phyloP scores from a whole-genome alignment of 2,797 vertebrate genomes.

The Choloepus didactylus region DNA sequence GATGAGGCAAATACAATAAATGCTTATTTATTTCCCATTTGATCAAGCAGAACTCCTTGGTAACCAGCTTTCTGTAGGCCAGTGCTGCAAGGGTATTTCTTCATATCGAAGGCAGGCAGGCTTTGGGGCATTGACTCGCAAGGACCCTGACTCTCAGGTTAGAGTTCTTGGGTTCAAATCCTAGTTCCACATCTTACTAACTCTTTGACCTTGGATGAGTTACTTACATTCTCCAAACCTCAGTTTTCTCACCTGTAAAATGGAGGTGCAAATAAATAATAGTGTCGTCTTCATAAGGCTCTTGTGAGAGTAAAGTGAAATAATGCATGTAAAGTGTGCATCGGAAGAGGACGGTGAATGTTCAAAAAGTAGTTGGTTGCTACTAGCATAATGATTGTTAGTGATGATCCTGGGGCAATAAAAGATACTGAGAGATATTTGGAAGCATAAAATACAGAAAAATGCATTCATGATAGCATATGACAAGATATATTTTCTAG shows the following conservation, averaged over 20 bases:
- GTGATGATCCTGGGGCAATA: background rate
- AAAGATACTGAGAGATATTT: conserved; percentile 27
- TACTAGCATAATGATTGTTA: background rate
- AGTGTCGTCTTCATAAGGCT: background rate
- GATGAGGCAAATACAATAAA: background rate
- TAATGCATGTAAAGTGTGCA: background rate
- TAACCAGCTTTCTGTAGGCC: background rate
- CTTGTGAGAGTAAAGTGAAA: conserved; percentile 16
- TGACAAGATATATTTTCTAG: background rate
- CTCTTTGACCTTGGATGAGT: background rate
- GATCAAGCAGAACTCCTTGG: background rate
- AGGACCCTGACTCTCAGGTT: background rate
- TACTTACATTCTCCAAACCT: background rate
- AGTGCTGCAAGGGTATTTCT: background rate
- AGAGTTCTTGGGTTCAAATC: background rate
- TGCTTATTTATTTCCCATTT: conserved; percentile 24
- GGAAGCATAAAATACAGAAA: background rate
- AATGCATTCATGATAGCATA: background rate
- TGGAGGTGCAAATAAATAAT: background rate
- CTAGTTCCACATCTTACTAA: background rate
- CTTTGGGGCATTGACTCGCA: background rate
- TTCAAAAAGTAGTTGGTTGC: background rate
- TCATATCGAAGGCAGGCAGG: background rate
- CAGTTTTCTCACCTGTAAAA: background rate
- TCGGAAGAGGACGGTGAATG: background rate